These are phyloP conservation scores for Cremastobaeus sp. DNA, from an alignment of 2,888 invertebrate genomes.

Conservation along the genomic window DNA sequence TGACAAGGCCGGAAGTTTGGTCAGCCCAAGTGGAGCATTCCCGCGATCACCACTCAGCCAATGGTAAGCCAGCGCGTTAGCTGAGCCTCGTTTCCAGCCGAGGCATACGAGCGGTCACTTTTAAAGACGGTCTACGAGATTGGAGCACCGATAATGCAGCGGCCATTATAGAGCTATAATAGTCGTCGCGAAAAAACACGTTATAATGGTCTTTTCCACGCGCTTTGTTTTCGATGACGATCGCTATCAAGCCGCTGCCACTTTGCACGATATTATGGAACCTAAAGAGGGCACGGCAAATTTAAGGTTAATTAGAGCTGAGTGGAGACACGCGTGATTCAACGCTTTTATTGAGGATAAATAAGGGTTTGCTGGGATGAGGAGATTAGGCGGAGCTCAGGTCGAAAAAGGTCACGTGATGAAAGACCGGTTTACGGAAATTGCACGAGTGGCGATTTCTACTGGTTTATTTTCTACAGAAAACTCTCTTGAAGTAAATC, in stretches of 20 bases:
- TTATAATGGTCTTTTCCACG: conserved; percentile 40
- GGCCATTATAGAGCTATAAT: conserved; percentile 25
- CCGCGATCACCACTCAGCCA: conserved; percentile 18
- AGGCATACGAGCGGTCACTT: conserved; percentile 18
- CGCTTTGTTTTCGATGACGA: conserved; percentile 42
- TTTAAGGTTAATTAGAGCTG: conserved; percentile 30
- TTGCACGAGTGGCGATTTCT: neutral
- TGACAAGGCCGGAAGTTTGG: conserved; percentile 45
- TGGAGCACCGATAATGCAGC: conserved; percentile 13
- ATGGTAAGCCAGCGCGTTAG: conserved; percentile 15
- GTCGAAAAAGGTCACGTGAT: conserved; percentile 12
- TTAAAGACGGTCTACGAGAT: conserved; percentile 38
- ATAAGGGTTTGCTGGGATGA: conserved; percentile 33
- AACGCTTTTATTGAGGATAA: conserved; percentile 27
- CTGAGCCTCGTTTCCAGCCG: neutral
- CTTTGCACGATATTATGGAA: conserved; percentile 20
- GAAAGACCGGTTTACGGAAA: conserved; percentile 7
- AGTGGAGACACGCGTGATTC: conserved; percentile 30
- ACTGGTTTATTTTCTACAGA: too few species aligned
- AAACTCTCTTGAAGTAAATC: too few species aligned
- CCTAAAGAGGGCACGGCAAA: neutral
- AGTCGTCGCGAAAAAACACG: conserved; percentile 36
- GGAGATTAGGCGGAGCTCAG: conserved; percentile 22
- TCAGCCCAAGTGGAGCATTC: conserved; percentile 1
- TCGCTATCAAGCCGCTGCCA: conserved; percentile 17